Conservation (phyloP, 2,888 invertebrate genomes). For the Trachelus stipa region DNA sequence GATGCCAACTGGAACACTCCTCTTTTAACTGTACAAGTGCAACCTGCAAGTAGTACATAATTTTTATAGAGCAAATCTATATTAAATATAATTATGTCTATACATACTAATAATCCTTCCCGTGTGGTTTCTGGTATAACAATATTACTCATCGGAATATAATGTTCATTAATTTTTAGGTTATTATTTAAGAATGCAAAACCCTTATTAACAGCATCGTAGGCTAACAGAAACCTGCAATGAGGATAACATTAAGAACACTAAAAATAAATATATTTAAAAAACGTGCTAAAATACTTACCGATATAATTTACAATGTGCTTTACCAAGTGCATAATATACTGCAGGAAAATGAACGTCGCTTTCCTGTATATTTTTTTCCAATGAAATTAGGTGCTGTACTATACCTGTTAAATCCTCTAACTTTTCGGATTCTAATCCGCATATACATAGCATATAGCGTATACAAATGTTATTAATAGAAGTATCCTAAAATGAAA, state of each 20-base stretch:
- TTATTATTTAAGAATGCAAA: slow-evolving; percentile 29
- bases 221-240: slow-evolving; percentile 43
- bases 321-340: slow-evolving; percentile 40
- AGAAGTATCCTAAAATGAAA: slow-evolving; percentile 26
- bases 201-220: slow-evolving; percentile 32
- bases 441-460: slow-evolving; percentile 38
- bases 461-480: slow-evolving; percentile 27
- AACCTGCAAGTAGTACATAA: slow-evolving; percentile 20
- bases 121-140: slow-evolving; percentile 37
- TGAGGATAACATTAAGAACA: slow-evolving; percentile 5
- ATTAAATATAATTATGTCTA: background rate
- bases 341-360: slow-evolving; percentile 36
- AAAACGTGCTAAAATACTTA: slow-evolving; percentile 20
- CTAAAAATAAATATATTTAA: slow-evolving; percentile 5
- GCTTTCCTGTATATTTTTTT: slow-evolving; percentile 16
- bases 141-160: slow-evolving; percentile 42
- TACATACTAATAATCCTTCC: slow-evolving; percentile 34
- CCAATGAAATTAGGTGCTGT: slow-evolving; percentile 31
- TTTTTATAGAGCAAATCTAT: background rate
- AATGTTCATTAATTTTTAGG: slow-evolving; percentile 25
- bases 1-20: slow-evolving; percentile 41
- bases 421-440: slow-evolving; percentile 28
- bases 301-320: slow-evolving; percentile 46
- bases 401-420: slow-evolving; percentile 39
- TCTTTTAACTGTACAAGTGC: slow-evolving; percentile 33